Conservation (phyloP, 1,140 invertebrate species). For the Elysia chlorotica region DNA sequence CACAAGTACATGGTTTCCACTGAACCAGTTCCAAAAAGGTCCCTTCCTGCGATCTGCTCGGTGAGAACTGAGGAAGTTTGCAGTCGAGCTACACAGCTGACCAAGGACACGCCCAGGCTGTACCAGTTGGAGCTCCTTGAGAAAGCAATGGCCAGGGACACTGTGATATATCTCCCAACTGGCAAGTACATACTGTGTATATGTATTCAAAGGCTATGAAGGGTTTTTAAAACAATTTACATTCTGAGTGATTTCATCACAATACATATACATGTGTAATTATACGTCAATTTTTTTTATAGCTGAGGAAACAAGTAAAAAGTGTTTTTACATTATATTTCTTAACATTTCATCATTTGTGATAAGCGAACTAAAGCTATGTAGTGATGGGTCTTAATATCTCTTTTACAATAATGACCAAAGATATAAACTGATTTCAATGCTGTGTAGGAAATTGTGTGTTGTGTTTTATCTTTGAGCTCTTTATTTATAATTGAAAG, state of each 20-base stretch:
- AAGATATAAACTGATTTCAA: no score
- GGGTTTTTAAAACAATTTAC: not conserved
- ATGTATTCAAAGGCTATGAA: not conserved
- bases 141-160: constrained; percentile 43
- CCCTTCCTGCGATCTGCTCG: constrained; percentile 21
- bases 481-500: no score
- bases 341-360: no score
- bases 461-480: no score
- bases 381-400: no score
- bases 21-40: constrained; percentile 27
- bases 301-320: no score
- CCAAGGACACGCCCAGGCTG: constrained; percentile 34
- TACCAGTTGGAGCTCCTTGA: constrained; percentile 53
- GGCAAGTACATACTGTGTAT: constrained; percentile 30
- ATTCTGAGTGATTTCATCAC: not conserved
- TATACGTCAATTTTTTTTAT: not conserved
- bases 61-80: not conserved
- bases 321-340: no score
- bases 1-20: constrained; percentile 36
- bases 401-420: no score
- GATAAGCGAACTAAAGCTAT: no score
- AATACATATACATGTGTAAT: not conserved
- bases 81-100: constrained; percentile 4
- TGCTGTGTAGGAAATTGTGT: no score
- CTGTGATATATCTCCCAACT: constrained; percentile 55